phyloP scores from a whole-genome alignment of 2,888 invertebrate genomes.

The Griposia aprilina region DNA sequence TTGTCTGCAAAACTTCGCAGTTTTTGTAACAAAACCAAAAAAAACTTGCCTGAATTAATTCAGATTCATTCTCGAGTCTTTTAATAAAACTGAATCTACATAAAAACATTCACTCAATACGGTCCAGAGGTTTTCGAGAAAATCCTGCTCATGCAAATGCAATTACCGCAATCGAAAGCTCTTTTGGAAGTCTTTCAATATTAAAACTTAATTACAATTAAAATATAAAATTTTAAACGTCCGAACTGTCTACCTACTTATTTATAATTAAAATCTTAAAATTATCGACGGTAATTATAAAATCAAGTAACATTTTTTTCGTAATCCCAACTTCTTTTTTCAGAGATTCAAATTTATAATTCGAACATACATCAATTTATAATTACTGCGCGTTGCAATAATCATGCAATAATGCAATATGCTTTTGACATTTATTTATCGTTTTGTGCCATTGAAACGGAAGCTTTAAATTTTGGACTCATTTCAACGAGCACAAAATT shows the following conservation, averaged over 20 bases:
- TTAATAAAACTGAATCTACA: slow-evolving; percentile 20
- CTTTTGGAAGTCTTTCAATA: slow-evolving; percentile 4
- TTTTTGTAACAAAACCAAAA: not conserved
- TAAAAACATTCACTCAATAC: slow-evolving; percentile 27
- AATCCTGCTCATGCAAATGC: slow-evolving; percentile 38
- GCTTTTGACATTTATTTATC: slow-evolving; percentile 50
- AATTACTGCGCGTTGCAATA: slow-evolving; percentile 52
- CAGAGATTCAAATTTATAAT: slow-evolving; percentile 13
- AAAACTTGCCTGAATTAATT: slow-evolving; percentile 19
- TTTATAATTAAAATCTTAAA: slow-evolving; percentile 37
- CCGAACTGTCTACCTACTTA: slow-evolving; percentile 18
- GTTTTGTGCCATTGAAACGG: slow-evolving; percentile 36
- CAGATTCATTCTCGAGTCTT: slow-evolving; percentile 10
- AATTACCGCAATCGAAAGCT: slow-evolving; percentile 27
- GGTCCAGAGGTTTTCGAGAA: slow-evolving; percentile 23
- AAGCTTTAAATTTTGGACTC: slow-evolving; percentile 41
- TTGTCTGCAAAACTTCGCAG: not conserved
- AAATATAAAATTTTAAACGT: slow-evolving; percentile 23
- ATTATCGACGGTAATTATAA: slow-evolving; percentile 18
- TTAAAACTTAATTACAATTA: slow-evolving; percentile 24
- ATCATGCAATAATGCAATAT: slow-evolving; percentile 47
- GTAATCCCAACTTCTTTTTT: slow-evolving; percentile 5
- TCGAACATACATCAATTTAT: slow-evolving; percentile 42
- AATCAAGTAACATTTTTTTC: slow-evolving; percentile 21
- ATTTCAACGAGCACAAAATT: slow-evolving; percentile 27